phyloP scores from a whole-genome alignment of 1,140 invertebrate genomes.

The Telenomus remus region DNA sequence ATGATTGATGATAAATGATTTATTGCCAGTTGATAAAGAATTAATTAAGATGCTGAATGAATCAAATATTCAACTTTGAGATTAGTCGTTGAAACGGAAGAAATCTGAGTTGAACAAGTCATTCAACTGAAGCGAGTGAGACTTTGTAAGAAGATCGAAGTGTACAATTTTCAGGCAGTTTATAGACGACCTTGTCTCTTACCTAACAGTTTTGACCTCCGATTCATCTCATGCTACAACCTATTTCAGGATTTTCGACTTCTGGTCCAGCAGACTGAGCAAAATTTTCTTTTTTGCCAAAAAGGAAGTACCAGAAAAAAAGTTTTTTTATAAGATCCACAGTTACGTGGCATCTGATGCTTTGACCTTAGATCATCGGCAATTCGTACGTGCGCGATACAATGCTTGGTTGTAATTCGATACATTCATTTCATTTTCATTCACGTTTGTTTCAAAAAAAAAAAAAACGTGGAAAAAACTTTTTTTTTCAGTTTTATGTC shows the following conservation, averaged over 20 bases:
- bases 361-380: conserved; percentile 36
- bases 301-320: too few relatives aligned
- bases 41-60: too few relatives aligned
- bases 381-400: conserved; percentile 24
- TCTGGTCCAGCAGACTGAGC: conserved; percentile 26
- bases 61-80: too few relatives aligned
- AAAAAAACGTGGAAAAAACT: too few relatives aligned
- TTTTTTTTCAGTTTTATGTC: too few relatives aligned
- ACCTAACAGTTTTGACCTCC: conserved; percentile 60
- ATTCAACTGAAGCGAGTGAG: conserved; percentile 26
- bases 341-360: conserved; percentile 12
- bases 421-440: too few relatives aligned
- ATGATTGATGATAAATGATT: too few relatives aligned
- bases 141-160: conserved; percentile 22
- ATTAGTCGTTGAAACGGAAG: too few relatives aligned
- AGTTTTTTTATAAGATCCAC: too few relatives aligned
- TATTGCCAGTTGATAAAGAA: too few relatives aligned
- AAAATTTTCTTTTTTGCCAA: not conserved
- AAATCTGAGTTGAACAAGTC: conserved; percentile 3
- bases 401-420: conserved; percentile 19
- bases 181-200: conserved; percentile 59
- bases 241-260: conserved; percentile 56
- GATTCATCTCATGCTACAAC: conserved; percentile 54
- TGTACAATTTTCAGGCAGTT: conserved; percentile 34
- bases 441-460: too few relatives aligned